These are phyloP conservation scores for Nycteola revayana DNA, from an alignment of 2,888 invertebrate species.

Conservation along the genomic window DNA sequence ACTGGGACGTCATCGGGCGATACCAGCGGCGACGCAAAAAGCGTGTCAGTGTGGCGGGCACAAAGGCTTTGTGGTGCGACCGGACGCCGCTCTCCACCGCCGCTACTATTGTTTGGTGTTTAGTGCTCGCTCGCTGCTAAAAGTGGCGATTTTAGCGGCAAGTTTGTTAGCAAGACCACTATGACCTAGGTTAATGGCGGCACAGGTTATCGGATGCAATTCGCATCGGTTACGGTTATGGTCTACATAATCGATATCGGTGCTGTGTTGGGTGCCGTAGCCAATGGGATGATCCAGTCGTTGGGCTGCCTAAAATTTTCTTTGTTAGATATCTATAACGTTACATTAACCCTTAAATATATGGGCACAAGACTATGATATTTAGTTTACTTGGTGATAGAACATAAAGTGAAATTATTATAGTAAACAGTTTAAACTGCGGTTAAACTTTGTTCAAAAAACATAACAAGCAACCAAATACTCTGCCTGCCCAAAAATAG, in stretches of 20 bases:
- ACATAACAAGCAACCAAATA: too few relatives aligned
- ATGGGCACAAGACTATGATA: too few relatives aligned
- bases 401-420: too few relatives aligned
- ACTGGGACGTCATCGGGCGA: conserved; percentile 79
- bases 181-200: conserved; percentile 39
- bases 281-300: too few relatives aligned
- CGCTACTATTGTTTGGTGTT: conserved; percentile 74
- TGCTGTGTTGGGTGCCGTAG: not conserved
- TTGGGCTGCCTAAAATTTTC: too few relatives aligned
- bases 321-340: not conserved
- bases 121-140: conserved; percentile 65
- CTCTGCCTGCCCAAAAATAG: too few relatives aligned
- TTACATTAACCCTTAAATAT: too few relatives aligned
- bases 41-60: conserved; percentile 77
- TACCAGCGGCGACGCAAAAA: conserved; percentile 77
- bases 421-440: too few relatives aligned
- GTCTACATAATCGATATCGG: conserved; percentile 13
- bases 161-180: conserved; percentile 40
- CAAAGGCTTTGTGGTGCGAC: conserved; percentile 75
- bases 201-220: conserved; percentile 15
- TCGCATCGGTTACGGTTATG: conserved; percentile 30
- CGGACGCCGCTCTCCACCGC: conserved; percentile 75
- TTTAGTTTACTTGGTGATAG: too few relatives aligned
- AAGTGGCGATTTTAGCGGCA: conserved; percentile 71
- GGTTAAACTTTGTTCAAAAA: too few relatives aligned